Conservation (phyloP, 2,888 invertebrate genomes). For the Apomyelois bistriatella region DNA sequence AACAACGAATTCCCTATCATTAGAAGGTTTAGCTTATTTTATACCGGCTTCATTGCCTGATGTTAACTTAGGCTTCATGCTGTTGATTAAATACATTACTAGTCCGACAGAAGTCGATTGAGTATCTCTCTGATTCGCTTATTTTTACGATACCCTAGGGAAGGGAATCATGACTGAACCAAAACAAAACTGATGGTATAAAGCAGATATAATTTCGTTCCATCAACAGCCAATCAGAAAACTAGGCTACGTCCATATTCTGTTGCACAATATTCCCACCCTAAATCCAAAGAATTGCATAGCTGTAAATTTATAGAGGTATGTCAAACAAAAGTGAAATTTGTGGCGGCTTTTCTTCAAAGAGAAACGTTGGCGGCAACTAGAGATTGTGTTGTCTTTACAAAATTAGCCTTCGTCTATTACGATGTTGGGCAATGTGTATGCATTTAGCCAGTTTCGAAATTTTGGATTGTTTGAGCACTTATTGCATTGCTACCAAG, state of each 20-base stretch:
- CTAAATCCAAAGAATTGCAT: conserved; percentile 13
- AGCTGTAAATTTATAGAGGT: conserved; percentile 16
- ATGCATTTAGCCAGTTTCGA: conserved; percentile 47
- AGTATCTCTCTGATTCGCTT: no score
- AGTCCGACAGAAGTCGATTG: no score
- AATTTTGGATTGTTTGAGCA: conserved; percentile 30
- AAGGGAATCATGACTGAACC: no score
- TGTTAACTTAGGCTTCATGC: no score
- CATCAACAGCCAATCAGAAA: neutral
- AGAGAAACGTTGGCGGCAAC: conserved; percentile 47
- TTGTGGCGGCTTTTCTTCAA: conserved; percentile 56
- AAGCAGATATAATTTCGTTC: no score
- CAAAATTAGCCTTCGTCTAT: conserved; percentile 62
- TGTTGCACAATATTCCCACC: conserved; percentile 5
- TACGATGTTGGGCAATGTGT: conserved; percentile 62
- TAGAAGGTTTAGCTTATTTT: no score
- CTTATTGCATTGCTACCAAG: conserved; percentile 17
- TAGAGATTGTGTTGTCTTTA: conserved; percentile 67
- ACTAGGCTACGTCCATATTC: neutral
- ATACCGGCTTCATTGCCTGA: no score
- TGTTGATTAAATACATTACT: no score
- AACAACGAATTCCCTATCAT: no score
- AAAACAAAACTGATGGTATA: no score
- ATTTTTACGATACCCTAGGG: no score
- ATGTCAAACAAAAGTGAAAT: conserved; percentile 48